A percentile compares a stretch with the other conserved stretches of the same genome.
phyloP scores from a whole-genome alignment of 2,888 invertebrate genomes.

The Dryobota labecula region DNA sequence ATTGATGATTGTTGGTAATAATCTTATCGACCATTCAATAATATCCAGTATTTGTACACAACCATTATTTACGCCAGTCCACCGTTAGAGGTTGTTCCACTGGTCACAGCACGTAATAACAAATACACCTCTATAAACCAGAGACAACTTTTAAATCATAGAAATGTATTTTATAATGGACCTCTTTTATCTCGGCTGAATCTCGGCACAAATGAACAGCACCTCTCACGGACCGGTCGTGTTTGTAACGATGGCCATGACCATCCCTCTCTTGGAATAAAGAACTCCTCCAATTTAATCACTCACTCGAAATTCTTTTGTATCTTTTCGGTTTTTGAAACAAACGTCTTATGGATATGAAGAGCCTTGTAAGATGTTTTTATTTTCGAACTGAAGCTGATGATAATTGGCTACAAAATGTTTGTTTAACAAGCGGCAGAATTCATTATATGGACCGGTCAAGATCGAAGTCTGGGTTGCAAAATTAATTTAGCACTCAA shows the following conservation, averaged over 20 bases:
- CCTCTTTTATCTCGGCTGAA: conserved; percentile 61
- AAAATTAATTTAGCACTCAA: background rate
- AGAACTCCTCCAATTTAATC: conserved; percentile 58
- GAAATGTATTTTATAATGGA: conserved; percentile 64
- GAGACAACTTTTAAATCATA: conserved; percentile 62
- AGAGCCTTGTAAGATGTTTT: conserved; percentile 35
- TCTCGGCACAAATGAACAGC: conserved; percentile 61
- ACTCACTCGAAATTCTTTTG: conserved; percentile 60
- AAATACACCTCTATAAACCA: conserved; percentile 58
- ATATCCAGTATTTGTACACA: conserved; percentile 31
- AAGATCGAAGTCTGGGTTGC: too few species aligned
- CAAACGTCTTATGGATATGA: conserved; percentile 38
- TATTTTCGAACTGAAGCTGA: conserved; percentile 14
- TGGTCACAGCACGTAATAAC: conserved; percentile 64
- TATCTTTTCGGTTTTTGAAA: conserved; percentile 47
- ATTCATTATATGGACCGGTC: background rate
- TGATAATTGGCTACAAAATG: conserved; percentile 13
- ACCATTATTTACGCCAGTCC: conserved; percentile 67
- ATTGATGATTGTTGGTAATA: background rate
- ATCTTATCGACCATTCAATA: conserved; percentile 17
- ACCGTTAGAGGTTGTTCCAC: conserved; percentile 66
- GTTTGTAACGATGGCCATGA: conserved; percentile 58
- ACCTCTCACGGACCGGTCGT: conserved; percentile 45
- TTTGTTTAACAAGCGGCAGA: background rate
- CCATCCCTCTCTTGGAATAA: conserved; percentile 60